Percentiles rank a stretch among this genome's conserved stretches.
Evolutionary conservation across 2,113 vertebrate genomes (phyloP).

Genomic region (Chitala chitala): DNA sequence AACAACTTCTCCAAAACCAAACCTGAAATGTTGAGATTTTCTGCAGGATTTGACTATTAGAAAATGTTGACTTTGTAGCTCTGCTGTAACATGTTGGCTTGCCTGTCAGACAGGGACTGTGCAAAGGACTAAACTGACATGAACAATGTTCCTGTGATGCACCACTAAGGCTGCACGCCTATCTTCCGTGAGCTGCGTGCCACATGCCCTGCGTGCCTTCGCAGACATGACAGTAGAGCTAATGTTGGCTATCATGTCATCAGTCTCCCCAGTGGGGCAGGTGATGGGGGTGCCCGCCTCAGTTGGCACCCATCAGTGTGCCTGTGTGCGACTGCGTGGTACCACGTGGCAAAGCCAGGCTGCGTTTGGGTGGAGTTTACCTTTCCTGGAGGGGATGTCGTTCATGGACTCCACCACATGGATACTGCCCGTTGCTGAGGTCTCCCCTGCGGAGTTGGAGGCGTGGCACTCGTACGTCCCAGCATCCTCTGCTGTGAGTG

Average conservation of each 20-base stretch:
- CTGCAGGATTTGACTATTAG: too few relatives aligned
- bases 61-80: not conserved
- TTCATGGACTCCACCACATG: constrained; percentile 69
- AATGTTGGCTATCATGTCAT: not conserved
- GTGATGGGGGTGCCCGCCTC: not conserved
- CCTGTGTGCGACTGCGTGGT: not conserved
- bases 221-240: not conserved
- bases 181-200: too few relatives aligned
- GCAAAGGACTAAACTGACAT: not conserved
- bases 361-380: constrained; percentile 45
- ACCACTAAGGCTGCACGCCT: not conserved
- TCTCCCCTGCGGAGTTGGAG: constrained; percentile 75
- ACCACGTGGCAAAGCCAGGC: not conserved
- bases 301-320: not conserved
- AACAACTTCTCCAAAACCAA: not conserved
- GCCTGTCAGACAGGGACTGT: not conserved
- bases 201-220: not conserved
- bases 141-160: not conserved
- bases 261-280: not conserved
- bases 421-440: constrained; percentile 74
- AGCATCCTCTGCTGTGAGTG: constrained; percentile 76
- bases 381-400: constrained; percentile 70
- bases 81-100: not conserved
- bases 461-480: constrained; percentile 86
- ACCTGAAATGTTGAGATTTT: too few relatives aligned